Conservation (phyloP, 2,888 invertebrate species). For the Melanostoma mellinum region DNA sequence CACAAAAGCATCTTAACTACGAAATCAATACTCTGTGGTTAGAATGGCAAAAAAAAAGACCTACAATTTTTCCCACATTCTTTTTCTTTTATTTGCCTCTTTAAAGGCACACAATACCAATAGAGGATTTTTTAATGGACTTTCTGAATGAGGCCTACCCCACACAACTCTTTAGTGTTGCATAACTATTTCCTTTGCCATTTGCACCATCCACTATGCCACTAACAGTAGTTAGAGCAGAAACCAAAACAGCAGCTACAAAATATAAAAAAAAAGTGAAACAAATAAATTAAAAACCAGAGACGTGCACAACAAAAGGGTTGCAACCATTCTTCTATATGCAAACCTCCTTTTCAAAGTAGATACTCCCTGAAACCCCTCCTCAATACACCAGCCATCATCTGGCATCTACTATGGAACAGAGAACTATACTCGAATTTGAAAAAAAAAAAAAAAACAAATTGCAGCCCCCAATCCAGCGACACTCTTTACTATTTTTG, state of each 20-base stretch:
- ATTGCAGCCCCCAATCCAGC: conserved; percentile 5
- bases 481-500: conserved; percentile 33
- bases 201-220: conserved; percentile 15
- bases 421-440: neutral
- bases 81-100: neutral
- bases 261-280: conserved; percentile 7
- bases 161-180: conserved; percentile 44
- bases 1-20: conserved; percentile 28
- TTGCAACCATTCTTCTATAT: conserved; percentile 27
- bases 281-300: conserved; percentile 43
- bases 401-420: neutral
- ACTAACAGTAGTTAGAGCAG: neutral
- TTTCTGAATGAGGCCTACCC: conserved; percentile 51
- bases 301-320: conserved; percentile 54
- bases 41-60: neutral
- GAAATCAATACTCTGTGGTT: conserved; percentile 40
- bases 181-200: conserved; percentile 52
- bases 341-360: neutral
- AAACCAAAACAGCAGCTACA: neutral
- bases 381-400: conserved; percentile 22
- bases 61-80: neutral
- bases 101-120: conserved; percentile 10
- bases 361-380: neutral
- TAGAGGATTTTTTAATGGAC: conserved; percentile 43
- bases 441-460: conserved; percentile 9